Percentiles rank a stretch among this genome's conserved stretches.
Evolutionary conservation across 1,140 invertebrate genomes (phyloP).

Genomic region (Acyrthosiphon pisum): DNA sequence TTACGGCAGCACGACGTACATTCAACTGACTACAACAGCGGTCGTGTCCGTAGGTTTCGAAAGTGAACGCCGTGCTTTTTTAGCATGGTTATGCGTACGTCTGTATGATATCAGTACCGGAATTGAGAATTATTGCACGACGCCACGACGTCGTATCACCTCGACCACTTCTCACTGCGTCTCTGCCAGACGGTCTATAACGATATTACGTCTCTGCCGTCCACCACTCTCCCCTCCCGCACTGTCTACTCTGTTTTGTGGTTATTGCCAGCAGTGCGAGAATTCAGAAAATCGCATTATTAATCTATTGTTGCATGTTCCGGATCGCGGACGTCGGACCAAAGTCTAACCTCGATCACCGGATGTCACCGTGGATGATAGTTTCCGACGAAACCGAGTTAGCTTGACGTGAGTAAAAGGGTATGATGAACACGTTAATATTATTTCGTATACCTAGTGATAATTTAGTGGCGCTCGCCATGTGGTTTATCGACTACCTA

Average conservation of each 20-base stretch:
- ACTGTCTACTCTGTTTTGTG: background rate
- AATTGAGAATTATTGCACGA: background rate
- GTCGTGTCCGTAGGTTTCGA: background rate
- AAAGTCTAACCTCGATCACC: background rate
- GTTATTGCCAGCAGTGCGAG: background rate
- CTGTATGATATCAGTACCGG: background rate
- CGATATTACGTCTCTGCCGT: background rate
- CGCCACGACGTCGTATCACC: background rate
- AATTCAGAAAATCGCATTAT: background rate
- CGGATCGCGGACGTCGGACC: background rate
- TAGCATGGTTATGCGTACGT: background rate
- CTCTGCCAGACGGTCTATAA: too few species aligned
- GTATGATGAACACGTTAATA: background rate
- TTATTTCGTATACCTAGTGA: background rate
- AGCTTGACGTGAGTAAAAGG: background rate
- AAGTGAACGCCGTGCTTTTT: background rate
- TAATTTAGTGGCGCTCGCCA: background rate
- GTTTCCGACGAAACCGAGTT: background rate
- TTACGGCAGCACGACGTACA: too few species aligned
- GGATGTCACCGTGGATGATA: background rate
- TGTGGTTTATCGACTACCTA: background rate
- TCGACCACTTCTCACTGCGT: too few species aligned
- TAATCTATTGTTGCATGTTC: background rate
- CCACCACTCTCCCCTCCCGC: background rate
- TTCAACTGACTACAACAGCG: too few species aligned